Evolutionary conservation across 2,797 vertebrate species (phyloP).

Genomic region (Sitta carolinensis): DNA sequence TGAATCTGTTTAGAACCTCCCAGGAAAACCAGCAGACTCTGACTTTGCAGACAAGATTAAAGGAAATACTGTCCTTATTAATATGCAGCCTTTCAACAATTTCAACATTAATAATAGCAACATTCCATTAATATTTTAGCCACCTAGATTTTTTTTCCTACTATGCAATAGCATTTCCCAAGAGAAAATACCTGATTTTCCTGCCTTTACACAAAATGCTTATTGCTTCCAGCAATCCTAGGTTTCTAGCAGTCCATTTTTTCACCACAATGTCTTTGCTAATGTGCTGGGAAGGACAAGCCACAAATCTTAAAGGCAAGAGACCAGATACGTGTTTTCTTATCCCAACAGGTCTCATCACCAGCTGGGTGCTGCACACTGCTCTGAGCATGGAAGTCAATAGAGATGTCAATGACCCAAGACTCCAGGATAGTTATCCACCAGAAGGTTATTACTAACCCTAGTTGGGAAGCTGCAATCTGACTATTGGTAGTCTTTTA

Average conservation of each 20-base stretch:
- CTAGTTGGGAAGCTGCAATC: not conserved
- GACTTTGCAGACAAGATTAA: not conserved
- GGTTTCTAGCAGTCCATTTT: not conserved
- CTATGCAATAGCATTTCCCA: not conserved
- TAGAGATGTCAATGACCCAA: not conserved
- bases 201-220: not conserved
- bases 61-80: not conserved
- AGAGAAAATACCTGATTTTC: not conserved
- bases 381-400: not conserved
- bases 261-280: not conserved
- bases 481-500: not conserved
- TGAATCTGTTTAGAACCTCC: not conserved
- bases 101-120: not conserved
- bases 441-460: not conserved
- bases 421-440: not conserved
- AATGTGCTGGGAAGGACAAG: not conserved
- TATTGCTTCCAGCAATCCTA: not conserved
- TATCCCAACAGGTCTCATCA: not conserved
- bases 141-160: not conserved
- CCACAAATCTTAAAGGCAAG: not conserved
- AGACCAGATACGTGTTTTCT: not conserved
- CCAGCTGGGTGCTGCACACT: not conserved
- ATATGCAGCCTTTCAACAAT: not conserved
- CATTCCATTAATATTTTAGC: not conserved
- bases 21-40: not conserved